Percentiles rank a stretch among this genome's conserved stretches.
These are phyloP conservation scores for Pipistrellus pipistrellus DNA, from an alignment of 2,797 vertebrate genomes.

Conservation along the genomic window DNA sequence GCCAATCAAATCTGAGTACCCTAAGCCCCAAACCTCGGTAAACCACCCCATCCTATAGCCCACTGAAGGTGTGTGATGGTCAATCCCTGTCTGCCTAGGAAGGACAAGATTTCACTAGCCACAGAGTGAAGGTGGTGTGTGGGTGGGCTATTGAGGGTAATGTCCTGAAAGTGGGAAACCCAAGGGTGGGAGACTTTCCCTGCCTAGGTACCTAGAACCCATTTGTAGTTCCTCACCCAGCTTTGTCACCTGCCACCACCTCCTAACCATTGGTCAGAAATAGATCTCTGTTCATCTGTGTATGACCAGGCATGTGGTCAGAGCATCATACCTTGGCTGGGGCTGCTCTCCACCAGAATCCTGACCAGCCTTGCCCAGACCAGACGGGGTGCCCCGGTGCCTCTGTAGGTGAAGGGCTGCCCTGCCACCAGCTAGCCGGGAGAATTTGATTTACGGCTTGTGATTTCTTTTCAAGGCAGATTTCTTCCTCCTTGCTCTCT, in stretches of 20 bases:
- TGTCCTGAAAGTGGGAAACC: not conserved
- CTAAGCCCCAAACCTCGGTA: not conserved
- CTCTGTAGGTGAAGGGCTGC: not conserved
- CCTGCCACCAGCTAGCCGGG: not conserved
- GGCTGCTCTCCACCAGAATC: not conserved
- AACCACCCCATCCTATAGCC: not conserved
- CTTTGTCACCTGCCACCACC: not conserved
- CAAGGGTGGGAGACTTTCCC: not conserved
- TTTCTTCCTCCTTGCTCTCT: not conserved
- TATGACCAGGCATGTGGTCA: not conserved
- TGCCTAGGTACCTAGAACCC: not conserved
- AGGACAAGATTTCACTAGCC: not conserved
- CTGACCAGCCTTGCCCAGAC: not conserved
- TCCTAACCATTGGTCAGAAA: not conserved
- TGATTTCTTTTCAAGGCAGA: not conserved
- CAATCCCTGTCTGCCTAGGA: not conserved
- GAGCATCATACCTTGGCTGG: not conserved
- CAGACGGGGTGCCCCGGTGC: not conserved
- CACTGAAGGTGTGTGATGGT: not conserved
- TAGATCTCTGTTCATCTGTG: not conserved
- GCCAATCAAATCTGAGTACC: not conserved
- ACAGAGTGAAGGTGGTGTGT: not conserved
- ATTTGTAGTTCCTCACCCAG: not conserved
- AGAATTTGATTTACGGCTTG: not conserved
- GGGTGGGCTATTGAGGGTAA: not conserved